These are phyloP conservation scores for Hyperoplus lanceolatus DNA, from an alignment of 2,797 vertebrate genomes.

Conservation along the genomic window DNA sequence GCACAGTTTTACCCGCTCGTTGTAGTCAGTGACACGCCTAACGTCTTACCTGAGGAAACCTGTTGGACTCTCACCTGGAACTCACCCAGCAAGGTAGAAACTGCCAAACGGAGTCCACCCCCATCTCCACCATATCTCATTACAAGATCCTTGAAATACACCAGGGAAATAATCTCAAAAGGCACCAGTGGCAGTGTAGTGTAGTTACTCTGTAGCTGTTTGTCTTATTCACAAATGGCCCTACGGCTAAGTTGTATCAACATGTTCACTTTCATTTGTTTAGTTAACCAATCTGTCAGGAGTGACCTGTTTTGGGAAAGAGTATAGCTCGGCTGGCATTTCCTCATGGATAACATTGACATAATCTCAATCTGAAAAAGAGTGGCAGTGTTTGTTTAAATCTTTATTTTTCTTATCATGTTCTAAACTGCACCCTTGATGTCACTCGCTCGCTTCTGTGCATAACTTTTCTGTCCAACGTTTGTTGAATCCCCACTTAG, in stretches of 20 bases:
- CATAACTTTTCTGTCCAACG: background rate
- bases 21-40: slow-evolving; percentile 66
- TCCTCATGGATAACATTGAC: slow-evolving; percentile 20
- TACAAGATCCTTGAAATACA: background rate
- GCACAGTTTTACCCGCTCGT: slow-evolving; percentile 42
- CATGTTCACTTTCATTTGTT: slow-evolving; percentile 23
- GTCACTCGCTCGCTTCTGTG: background rate
- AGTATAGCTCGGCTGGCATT: slow-evolving; percentile 5
- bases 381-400: background rate
- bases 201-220: slow-evolving; percentile 5
- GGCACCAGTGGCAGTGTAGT: background rate
- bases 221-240: slow-evolving; percentile 22
- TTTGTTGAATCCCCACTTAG: slow-evolving; percentile 19
- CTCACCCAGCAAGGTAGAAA: slow-evolving; percentile 36
- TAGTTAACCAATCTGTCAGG: slow-evolving; percentile 33
- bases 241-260: slow-evolving; percentile 23
- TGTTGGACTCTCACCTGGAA: slow-evolving; percentile 55
- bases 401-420: background rate
- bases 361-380: slow-evolving; percentile 18
- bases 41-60: slow-evolving; percentile 61
- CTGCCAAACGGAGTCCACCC: slow-evolving; percentile 11
- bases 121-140: background rate
- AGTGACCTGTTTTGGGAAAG: slow-evolving; percentile 23
- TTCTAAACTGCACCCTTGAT: background rate
- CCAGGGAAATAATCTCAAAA: slow-evolving; percentile 8